Percentiles rank a stretch among this genome's conserved stretches.
These are phyloP conservation scores for Meloidogyne hapla DNA, from an alignment of 1,140 invertebrate genomes.

Conservation along the genomic window DNA sequence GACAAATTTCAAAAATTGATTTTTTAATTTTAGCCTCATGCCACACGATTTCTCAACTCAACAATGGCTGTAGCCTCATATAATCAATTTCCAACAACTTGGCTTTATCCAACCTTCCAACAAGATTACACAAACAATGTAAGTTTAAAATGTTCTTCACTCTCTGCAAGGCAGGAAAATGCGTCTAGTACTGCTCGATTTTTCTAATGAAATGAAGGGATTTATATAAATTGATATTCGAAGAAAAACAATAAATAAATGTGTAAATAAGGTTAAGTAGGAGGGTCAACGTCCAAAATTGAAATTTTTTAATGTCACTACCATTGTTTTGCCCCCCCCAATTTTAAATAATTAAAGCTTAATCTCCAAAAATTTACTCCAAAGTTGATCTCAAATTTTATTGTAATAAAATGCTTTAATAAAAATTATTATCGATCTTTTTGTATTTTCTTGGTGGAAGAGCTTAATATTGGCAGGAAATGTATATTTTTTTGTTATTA, in stretches of 20 bases:
- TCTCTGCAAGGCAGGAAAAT: no score
- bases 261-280: no score
- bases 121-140: background rate
- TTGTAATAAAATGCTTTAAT: background rate
- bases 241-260: no score
- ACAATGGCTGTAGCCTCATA: slow-evolving; percentile 22
- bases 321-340: background rate
- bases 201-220: no score
- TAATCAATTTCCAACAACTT: slow-evolving; percentile 12
- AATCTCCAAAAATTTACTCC: background rate
- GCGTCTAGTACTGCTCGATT: no score
- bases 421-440: background rate
- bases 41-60: slow-evolving; percentile 27
- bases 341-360: background rate
- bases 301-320: no score
- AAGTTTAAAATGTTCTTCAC: background rate
- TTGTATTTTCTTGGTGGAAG: no score
- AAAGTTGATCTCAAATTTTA: background rate
- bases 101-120: slow-evolving; percentile 2
- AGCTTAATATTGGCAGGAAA: no score
- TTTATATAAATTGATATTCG: no score
- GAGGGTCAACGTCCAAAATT: no score
- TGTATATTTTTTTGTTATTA: no score
- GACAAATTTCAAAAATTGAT: background rate
- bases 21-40: slow-evolving; percentile 10